A percentile compares a stretch with the other conserved stretches of the same genome.
These are phyloP conservation scores for Prionailurus viverrinus DNA, from an alignment of 2,113 vertebrate genomes.

Conservation along the genomic window DNA sequence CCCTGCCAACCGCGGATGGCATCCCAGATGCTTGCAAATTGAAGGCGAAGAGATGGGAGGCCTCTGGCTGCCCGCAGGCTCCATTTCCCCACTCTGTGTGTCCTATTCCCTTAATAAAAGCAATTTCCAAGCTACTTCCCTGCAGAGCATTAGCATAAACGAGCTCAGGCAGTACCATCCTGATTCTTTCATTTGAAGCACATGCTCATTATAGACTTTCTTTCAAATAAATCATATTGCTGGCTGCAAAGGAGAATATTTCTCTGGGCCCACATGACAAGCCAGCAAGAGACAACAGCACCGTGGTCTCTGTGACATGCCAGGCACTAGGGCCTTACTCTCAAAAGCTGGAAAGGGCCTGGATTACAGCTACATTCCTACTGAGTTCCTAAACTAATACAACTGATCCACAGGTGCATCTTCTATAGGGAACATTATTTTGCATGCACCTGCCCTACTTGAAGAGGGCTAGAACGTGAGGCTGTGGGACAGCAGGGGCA, in stretches of 20 bases:
- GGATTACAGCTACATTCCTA: neutral
- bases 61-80: neutral
- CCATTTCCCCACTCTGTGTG: neutral
- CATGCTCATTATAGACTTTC: neutral
- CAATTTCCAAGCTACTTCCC: neutral
- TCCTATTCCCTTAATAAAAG: neutral
- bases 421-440: no score
- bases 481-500: neutral
- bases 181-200: neutral
- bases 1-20: neutral
- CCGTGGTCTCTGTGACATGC: neutral
- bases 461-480: neutral
- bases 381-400: neutral
- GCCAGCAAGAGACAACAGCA: neutral
- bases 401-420: neutral
- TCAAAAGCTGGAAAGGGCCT: neutral
- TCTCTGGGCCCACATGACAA: neutral
- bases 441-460: neutral
- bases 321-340: neutral
- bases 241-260: neutral
- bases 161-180: neutral
- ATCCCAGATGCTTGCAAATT: neutral
- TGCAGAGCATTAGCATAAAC: neutral
- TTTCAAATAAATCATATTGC: slow-evolving; percentile 25
- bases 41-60: neutral